Evolutionary conservation across 2,113 vertebrate species (phyloP).

Genomic region (human (Homo sapiens)): DNA sequence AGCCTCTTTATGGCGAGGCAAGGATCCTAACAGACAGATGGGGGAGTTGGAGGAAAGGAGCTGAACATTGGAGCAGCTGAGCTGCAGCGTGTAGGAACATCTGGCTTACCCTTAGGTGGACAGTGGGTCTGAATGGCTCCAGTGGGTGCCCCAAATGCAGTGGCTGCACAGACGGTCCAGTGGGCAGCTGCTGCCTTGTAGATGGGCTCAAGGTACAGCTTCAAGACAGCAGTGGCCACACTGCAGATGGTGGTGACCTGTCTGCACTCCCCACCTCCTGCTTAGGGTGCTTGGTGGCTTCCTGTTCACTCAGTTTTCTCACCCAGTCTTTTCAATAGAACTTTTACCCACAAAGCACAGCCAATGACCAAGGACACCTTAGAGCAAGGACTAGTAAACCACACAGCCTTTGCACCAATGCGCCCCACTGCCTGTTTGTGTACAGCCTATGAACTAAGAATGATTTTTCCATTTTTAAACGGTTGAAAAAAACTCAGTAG

Average conservation of each 20-base stretch:
- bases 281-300: not conserved
- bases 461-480: not conserved
- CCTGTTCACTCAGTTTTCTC: not conserved
- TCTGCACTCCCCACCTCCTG: not conserved
- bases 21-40: not conserved
- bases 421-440: not conserved
- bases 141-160: fast-evolving
- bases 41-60: not conserved
- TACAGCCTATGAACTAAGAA: not conserved
- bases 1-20: not conserved
- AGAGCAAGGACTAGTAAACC: not conserved
- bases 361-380: not conserved
- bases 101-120: not conserved
- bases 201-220: too few species aligned
- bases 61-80: not conserved
- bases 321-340: not conserved
- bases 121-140: not conserved
- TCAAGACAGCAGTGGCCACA: not conserved
- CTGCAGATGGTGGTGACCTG: not conserved
- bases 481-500: not conserved
- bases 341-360: not conserved
- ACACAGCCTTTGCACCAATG: not conserved
- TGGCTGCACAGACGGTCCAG: not conserved
- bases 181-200: not conserved
- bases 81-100: fast-evolving